phyloP scores from a whole-genome alignment of 2,113 vertebrate genomes.

The Leuciscus idus region DNA sequence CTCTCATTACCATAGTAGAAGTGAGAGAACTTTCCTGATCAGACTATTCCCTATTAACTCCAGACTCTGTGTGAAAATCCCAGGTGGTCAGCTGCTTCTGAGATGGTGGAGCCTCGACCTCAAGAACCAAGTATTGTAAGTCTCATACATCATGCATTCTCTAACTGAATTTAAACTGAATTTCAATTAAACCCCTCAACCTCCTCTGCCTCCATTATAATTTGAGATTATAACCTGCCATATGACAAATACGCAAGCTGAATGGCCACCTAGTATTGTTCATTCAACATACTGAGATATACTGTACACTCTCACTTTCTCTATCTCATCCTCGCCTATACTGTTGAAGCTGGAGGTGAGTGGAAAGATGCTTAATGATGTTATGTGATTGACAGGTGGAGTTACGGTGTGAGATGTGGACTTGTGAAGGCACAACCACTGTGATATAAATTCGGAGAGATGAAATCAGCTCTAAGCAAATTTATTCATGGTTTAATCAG shows the following conservation, averaged over 20 bases:
- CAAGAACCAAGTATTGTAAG: background rate
- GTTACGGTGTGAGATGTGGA: conserved; percentile 29
- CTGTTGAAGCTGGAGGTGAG: conserved; percentile 25
- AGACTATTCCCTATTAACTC: background rate
- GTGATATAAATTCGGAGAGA: conserved; percentile 18
- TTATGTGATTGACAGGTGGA: conserved; percentile 43
- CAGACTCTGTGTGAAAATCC: conserved; percentile 1
- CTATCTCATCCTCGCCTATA: background rate
- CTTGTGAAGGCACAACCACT: background rate
- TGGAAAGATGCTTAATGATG: conserved; percentile 12
- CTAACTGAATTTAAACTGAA: background rate
- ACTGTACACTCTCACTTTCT: background rate
- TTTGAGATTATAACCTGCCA: background rate
- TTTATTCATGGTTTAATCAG: conserved; percentile 53
- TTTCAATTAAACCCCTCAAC: background rate
- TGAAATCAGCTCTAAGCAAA: conserved; percentile 28
- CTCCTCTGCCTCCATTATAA: background rate
- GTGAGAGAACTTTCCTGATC: background rate
- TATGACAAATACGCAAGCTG: background rate
- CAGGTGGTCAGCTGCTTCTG: background rate
- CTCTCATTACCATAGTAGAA: background rate
- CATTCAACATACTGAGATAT: background rate
- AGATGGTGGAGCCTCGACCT: background rate
- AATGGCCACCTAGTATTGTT: background rate
- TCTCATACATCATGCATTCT: background rate